Base-by-base conservation (phyloP, 2,113 vertebrate species). In the Deroptyus accipitrinus region DNA sequence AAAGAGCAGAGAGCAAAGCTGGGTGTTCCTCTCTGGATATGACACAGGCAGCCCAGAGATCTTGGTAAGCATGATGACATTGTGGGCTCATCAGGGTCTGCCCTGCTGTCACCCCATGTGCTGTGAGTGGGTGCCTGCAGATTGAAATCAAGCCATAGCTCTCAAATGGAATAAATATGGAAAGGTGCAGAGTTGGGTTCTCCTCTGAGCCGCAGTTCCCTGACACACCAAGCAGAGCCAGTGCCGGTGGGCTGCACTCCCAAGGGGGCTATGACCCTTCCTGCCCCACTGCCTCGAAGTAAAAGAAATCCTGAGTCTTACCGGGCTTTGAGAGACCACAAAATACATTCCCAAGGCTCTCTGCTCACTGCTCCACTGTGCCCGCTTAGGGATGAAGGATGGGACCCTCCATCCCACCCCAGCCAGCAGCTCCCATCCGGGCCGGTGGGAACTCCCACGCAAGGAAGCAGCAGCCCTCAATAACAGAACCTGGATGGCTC, bases 141-240 rank as follows among this genome's bases (percentile, higher is more conserved):
- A 8, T 22, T 24, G 75, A 64, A 57, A 64, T 14, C 49, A 19
- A 81, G 11, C 48, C 2, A 1, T 2, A 35, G 19, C 16, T 51
- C 35, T 44, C 5, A 0, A n/a, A 25, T 81, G 14, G 22, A 22
- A 57, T 6, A 39, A 3, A 19, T 10, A 13, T 11, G 0, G n/a
- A 33, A 48, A 46, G 63, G 33, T 17, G 63, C 44, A 25, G 23
- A 67, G 33, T 0, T 35, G 55, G 20, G 41, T 3, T 57, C 22
- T 15, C 3, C 31, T 48, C 41, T 12, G 41, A 41, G 44, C 35
- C 1, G 0, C 54, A 8, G 33, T 7, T 55, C 51, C 48, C 25
- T 1, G 1, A 25, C 49, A 9, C 11, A 8, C 52, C 0, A 0
- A 59, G 51, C n/a, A 46, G 11, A 30, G 9, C 30, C 17, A 0